A percentile compares a stretch with the other conserved stretches of the same genome.
Evolutionary conservation across 2,113 vertebrate species (phyloP).

Genomic region (Trochalopteron elliotii): DNA sequence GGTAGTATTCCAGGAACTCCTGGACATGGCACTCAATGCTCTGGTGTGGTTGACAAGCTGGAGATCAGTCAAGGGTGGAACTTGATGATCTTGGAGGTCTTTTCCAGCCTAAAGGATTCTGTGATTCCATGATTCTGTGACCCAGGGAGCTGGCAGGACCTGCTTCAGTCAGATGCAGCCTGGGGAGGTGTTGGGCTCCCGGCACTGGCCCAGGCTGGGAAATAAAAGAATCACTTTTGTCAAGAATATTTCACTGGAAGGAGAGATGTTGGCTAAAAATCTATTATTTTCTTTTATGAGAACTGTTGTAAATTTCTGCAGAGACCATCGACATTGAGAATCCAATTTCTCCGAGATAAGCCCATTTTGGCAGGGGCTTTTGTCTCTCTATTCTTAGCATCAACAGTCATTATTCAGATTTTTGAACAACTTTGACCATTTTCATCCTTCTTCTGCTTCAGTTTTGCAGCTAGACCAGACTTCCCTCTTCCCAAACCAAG

Average conservation of each 20-base stretch:
- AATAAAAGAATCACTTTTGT: background rate
- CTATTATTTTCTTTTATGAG: background rate
- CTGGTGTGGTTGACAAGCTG: background rate
- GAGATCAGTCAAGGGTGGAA: background rate
- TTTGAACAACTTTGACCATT: background rate
- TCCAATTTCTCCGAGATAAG: slow-evolving; percentile 30
- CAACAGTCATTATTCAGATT: background rate
- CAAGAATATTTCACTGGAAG: background rate
- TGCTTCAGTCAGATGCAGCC: background rate
- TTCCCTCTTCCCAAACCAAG: background rate
- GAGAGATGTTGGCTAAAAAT: background rate
- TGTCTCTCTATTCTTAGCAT: background rate
- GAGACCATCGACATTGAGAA: background rate
- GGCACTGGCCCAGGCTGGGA: background rate
- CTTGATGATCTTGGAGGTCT: rapidly evolving
- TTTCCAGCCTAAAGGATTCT: background rate
- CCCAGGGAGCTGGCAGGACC: rapidly evolving
- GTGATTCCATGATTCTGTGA: background rate
- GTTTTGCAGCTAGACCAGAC: background rate
- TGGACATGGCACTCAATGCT: background rate
- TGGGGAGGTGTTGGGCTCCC: background rate
- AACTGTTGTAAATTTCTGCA: slow-evolving; percentile 10
- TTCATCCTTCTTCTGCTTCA: background rate
- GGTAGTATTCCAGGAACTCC: background rate
- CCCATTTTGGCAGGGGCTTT: background rate